These are phyloP conservation scores for Rhynchomys soricoides DNA, from an alignment of 2,113 vertebrate species.

Conservation along the genomic window DNA sequence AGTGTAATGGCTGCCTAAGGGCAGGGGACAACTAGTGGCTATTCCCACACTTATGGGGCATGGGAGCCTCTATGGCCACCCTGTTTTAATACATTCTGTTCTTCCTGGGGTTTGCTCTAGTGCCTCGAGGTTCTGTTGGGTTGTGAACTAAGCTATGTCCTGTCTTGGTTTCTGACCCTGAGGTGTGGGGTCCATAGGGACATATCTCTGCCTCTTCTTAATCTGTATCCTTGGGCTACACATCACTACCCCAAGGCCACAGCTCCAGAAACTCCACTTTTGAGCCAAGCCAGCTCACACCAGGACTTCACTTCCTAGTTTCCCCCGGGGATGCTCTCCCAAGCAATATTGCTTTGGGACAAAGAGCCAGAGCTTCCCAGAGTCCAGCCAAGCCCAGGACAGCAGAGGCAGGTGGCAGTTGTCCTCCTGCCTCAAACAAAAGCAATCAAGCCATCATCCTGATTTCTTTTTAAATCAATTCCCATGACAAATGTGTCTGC, in stretches of 20 bases:
- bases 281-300: not conserved
- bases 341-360: slow-evolving; percentile 2
- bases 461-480: slow-evolving; percentile 55
- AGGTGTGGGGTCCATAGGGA: not conserved
- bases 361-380: slow-evolving; percentile 49
- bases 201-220: not conserved
- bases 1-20: not conserved
- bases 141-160: not conserved
- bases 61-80: not conserved
- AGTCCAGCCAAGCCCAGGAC: not conserved
- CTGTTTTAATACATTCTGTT: not conserved
- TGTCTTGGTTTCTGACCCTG: not conserved
- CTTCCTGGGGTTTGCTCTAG: not conserved
- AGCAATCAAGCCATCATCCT: slow-evolving; percentile 59
- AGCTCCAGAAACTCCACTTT: not conserved
- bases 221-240: not conserved
- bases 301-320: not conserved
- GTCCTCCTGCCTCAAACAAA: slow-evolving; percentile 44
- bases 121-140: not conserved
- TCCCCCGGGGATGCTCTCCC: not conserved
- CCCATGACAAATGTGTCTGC: slow-evolving; percentile 52
- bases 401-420: slow-evolving; percentile 47
- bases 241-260: not conserved
- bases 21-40: no score
- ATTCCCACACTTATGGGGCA: not conserved